Conservation (phyloP, 2,797 vertebrate species). For the Helarctos malayanus region DNA sequence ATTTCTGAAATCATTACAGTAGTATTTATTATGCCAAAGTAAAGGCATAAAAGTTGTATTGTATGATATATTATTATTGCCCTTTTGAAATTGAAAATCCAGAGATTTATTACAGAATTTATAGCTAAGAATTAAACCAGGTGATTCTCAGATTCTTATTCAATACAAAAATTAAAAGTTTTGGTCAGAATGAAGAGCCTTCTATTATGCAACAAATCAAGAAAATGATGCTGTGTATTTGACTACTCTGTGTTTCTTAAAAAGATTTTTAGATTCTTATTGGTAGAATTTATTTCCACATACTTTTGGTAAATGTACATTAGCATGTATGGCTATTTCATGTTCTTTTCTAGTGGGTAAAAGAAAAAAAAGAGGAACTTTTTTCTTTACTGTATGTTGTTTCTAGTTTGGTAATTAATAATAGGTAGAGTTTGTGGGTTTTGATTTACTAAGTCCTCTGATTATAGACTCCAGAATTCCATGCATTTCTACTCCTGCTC, state of each 20-base stretch:
- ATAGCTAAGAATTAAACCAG: slow-evolving; percentile 13
- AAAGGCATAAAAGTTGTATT: background rate
- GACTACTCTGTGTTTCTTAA: background rate
- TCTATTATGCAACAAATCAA: background rate
- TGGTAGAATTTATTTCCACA: background rate
- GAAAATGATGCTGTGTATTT: background rate
- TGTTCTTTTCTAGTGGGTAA: background rate
- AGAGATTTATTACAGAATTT: background rate
- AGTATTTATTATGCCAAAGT: background rate
- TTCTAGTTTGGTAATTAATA: background rate
- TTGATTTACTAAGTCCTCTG: background rate
- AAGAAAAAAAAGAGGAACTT: background rate
- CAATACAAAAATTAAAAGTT: background rate
- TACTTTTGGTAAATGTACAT: background rate
- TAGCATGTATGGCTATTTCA: background rate
- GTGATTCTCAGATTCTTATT: background rate
- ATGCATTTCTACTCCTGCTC: background rate
- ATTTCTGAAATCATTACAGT: background rate
- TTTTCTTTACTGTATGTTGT: background rate
- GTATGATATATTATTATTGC: background rate
- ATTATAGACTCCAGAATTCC: background rate
- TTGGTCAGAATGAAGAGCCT: background rate
- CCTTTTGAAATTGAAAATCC: background rate
- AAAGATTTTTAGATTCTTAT: slow-evolving; percentile 15
- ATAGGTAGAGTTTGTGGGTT: background rate